Conservation (phyloP, 2,797 vertebrate species). For the Crossoptilon crossoptilon region DNA sequence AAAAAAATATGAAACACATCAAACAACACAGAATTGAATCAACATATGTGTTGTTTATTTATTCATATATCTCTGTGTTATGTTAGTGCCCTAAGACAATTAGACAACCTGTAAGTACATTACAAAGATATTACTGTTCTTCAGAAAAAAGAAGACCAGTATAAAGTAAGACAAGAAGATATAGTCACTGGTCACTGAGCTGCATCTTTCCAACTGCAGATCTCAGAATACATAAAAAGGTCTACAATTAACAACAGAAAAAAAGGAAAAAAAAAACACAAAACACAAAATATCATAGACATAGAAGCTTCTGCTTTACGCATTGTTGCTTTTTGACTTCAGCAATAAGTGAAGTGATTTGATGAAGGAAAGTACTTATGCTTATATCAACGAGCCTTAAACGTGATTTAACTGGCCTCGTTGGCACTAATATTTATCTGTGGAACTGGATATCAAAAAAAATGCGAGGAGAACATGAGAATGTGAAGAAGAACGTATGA, state of each 20-base stretch:
- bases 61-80: not conserved
- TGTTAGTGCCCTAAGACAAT: not conserved
- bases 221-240: not conserved
- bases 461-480: accelerated
- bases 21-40: not conserved
- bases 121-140: not conserved
- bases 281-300: not conserved
- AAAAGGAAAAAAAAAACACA: not conserved
- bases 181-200: not conserved
- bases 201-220: not conserved
- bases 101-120: not conserved
- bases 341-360: not conserved
- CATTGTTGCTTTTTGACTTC: not conserved
- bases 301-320: not conserved
- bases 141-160: not conserved
- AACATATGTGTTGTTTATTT: not conserved
- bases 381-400: not conserved
- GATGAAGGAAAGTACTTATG: not conserved
- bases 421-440: not conserved
- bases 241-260: not conserved
- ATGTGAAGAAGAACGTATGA: not conserved
- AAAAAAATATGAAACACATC: not conserved
- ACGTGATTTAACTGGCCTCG: not conserved
- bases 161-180: not conserved
- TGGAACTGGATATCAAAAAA: not conserved